Evolutionary conservation across 2,113 vertebrate species (phyloP).

Genomic region (Thamnophis sirtalis): DNA sequence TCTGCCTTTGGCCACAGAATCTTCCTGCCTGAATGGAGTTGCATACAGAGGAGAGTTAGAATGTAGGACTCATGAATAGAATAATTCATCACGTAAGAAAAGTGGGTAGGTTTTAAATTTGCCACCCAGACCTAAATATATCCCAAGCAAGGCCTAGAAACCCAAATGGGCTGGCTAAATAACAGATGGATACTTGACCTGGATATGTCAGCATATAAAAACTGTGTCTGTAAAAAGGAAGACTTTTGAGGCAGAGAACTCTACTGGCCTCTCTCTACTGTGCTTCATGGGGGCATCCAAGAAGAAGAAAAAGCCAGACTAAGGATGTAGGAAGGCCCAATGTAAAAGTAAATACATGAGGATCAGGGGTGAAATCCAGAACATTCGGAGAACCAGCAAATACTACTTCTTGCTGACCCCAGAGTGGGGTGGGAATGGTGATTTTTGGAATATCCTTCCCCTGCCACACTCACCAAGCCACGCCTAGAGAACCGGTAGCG

Average conservation of each 20-base stretch:
- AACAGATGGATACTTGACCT: background rate
- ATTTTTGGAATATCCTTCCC: no score
- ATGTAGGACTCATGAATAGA: background rate
- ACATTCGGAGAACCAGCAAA: no score
- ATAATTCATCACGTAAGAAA: background rate
- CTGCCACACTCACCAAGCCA: no score
- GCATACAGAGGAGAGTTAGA: background rate
- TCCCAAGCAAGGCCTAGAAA: rapidly evolving
- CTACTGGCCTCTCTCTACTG: background rate
- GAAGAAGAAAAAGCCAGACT: background rate
- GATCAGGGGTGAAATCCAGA: no score
- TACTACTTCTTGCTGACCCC: no score
- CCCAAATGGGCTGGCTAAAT: rapidly evolving
- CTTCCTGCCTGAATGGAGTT: background rate
- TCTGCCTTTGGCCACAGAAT: conserved; percentile 44
- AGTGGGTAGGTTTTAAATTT: rapidly evolving
- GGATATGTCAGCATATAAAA: no score
- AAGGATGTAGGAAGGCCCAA: background rate
- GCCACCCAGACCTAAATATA: background rate
- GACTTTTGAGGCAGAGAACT: background rate
- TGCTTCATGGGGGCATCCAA: background rate
- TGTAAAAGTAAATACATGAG: background rate
- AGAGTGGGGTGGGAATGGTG: no score
- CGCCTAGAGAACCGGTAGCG: no score
- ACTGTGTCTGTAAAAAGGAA: background rate